Evolutionary conservation across 2,113 vertebrate genomes (phyloP), one percentile per base, ranked within the genome.

Genomic region (Pongo pygmaeus): DNA sequence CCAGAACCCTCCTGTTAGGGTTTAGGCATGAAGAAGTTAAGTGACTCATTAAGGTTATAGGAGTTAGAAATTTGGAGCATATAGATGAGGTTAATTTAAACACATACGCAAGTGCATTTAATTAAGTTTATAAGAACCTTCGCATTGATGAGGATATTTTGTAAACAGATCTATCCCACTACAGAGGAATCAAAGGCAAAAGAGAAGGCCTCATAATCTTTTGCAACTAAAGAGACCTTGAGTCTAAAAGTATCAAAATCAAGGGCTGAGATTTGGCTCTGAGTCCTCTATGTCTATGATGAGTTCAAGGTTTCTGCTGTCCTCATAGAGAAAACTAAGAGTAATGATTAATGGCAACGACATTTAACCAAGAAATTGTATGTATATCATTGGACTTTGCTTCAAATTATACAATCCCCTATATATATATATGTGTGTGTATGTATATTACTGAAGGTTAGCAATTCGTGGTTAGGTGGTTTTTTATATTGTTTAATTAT

Each of bases 71-170:
- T 91, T 70, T 64, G 16, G 22, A 97, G 27, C 8, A 3, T 52
- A 2, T 35, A 79, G 30, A 43, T 93, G 32, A 96, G 43, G 14
- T 84, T 94, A 72, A 97, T 48, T n/a, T 11, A 86, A 61, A 96
- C 92, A 95, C 78, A 2, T 18, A 78, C 81, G 22, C 57, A 79
- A 95, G 89, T 59, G 10, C 23, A 84, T 55, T 90, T 83, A 69
- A 84, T 13, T 96, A 72, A 55, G 16, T 57, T 91, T 90, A 32
- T 22, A 80, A 69, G 35, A 92, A 57, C 6, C 43, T 84, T 94
- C 52, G 88, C 32, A 52, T 84, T 6, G 7, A n/a, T 55, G 35
- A 81, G n/a, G 20, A 55, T 59, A 67, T 96, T 95, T 94, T 87
- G 38, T 74, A 83, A 87, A 84, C 46, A 95, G 40, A 0, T 59